These are phyloP conservation scores for Halcyon badia DNA, from an alignment of 2,797 vertebrate species.

Conservation along the genomic window DNA sequence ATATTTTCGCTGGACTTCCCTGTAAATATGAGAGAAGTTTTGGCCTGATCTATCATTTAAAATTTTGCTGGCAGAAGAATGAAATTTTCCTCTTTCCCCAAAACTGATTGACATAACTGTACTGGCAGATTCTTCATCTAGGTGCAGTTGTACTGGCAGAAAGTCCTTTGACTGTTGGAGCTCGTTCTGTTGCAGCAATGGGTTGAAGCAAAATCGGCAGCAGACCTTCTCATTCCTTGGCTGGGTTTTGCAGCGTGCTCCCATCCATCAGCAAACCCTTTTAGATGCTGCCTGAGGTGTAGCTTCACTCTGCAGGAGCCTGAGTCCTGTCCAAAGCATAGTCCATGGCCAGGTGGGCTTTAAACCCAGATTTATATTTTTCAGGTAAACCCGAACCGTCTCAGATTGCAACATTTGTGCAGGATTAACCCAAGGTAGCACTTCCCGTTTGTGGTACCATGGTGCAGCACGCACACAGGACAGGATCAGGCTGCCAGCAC, in stretches of 20 bases:
- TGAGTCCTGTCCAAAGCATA: background rate
- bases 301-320: background rate
- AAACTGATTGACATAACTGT: slow-evolving; percentile 66
- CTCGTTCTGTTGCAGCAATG: background rate
- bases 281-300: background rate
- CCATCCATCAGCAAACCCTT: background rate
- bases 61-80: slow-evolving; percentile 68
- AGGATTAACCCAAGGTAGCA: background rate
- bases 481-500: background rate
- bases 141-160: slow-evolving; percentile 60
- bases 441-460: fast-evolving
- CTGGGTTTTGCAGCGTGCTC: background rate
- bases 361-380: background rate
- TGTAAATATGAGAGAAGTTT: slow-evolving; percentile 74
- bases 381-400: background rate
- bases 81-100: slow-evolving; percentile 39
- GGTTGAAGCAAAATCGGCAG: slow-evolving; percentile 21
- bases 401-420: background rate
- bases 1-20: slow-evolving; percentile 73
- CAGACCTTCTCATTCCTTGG: background rate
- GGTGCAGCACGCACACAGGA: background rate
- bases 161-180: slow-evolving; percentile 59
- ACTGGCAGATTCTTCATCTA: slow-evolving; percentile 61
- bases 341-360: background rate
- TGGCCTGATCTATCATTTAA: slow-evolving; percentile 71